A percentile compares a stretch with the other conserved stretches of the same genome.
Conservation (phyloP, 2,797 vertebrate genomes). For the Platyrinchus mystaceus region DNA sequence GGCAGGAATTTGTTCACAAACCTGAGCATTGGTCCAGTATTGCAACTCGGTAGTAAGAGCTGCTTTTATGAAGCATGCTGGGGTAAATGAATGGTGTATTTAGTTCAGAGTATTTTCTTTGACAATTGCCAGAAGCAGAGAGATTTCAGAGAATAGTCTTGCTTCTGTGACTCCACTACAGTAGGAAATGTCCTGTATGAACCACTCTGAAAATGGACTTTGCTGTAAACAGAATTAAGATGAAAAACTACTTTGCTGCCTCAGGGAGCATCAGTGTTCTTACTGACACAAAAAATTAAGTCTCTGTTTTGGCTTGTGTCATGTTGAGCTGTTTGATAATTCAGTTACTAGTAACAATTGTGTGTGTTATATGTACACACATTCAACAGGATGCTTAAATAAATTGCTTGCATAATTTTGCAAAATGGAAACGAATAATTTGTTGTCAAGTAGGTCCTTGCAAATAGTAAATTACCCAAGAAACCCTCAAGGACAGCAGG, state of each 20-base stretch:
- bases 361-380: not conserved
- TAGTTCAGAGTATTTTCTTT: not conserved
- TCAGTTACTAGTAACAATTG: constrained; percentile 1
- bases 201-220: not conserved
- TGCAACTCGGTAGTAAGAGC: not conserved
- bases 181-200: not conserved
- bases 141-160: not conserved
- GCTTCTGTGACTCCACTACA: not conserved
- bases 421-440: not conserved
- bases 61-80: not conserved
- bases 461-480: constrained; percentile 32
- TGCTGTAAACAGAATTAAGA: not conserved
- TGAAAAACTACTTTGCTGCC: not conserved
- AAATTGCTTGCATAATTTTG: constrained; percentile 30
- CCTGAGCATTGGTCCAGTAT: not conserved
- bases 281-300: not conserved
- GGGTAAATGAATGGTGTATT: not conserved
- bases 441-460: constrained; percentile 15
- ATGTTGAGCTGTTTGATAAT: constrained; percentile 12
- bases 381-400: constrained; percentile 20
- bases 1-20: not conserved
- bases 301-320: not conserved
- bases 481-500: not conserved
- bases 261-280: not conserved
- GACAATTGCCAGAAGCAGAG: constrained; percentile 8